A percentile compares a stretch with the other conserved stretches of the same genome.
Conservation (phyloP, 2,113 vertebrate species). For the Galeopterus variegatus region DNA sequence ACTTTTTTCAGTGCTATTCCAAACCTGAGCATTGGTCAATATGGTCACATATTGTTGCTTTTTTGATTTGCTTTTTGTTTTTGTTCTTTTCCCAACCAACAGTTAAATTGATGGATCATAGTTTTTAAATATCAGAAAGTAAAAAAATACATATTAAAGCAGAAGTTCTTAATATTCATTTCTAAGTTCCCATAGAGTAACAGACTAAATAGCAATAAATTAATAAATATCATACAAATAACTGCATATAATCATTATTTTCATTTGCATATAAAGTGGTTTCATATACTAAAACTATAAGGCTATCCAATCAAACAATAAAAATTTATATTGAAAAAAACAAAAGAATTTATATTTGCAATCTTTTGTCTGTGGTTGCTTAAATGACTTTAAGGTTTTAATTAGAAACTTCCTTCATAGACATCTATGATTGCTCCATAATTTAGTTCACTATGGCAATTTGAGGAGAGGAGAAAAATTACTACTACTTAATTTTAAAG, state of each 20-base stretch:
- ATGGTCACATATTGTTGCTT: background rate
- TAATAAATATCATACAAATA: background rate
- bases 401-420: constrained; percentile 66
- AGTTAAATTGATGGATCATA: background rate
- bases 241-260: constrained; percentile 5
- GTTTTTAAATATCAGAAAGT: constrained; percentile 37
- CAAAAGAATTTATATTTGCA: constrained; percentile 55
- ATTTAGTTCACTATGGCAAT: constrained; percentile 66
- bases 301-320: constrained; percentile 38
- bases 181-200: background rate
- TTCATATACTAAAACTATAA: constrained; percentile 61
- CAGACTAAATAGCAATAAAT: background rate
- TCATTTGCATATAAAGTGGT: constrained; percentile 76
- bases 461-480: constrained; percentile 66
- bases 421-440: constrained; percentile 19
- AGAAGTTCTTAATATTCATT: constrained; percentile 26
- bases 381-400: constrained; percentile 68
- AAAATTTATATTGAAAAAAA: constrained; percentile 64
- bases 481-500: constrained; percentile 75
- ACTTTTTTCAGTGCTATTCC: background rate
- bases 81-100: background rate
- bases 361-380: constrained; percentile 50
- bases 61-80: background rate
- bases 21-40: background rate
- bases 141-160: background rate